Percentiles rank a stretch among this genome's conserved stretches.
Conservation (phyloP, 2,113 vertebrate genomes). For the Callipepla californica region DNA sequence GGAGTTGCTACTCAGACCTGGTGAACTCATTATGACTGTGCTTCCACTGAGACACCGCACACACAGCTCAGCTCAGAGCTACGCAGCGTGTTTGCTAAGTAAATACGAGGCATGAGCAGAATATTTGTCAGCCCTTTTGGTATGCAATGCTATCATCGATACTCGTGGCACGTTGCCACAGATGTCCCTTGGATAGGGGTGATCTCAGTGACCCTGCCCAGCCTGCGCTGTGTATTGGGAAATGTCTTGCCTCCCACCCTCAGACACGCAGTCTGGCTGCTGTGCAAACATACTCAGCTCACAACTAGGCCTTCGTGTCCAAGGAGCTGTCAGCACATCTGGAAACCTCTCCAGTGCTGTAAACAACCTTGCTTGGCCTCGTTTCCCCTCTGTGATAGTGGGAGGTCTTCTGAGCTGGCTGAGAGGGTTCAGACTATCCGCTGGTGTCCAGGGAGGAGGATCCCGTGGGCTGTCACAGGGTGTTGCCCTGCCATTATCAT, state of each 20-base stretch:
- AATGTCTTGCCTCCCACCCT: not conserved
- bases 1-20: not conserved
- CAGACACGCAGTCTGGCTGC: not conserved
- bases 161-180: not conserved
- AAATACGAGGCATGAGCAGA: not conserved
- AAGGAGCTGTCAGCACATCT: not conserved
- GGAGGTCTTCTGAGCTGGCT: not conserved
- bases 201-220: not conserved
- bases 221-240: not conserved
- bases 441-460: not conserved
- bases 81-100: not conserved
- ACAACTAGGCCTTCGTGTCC: not conserved
- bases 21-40: not conserved
- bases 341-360: not conserved
- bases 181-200: not conserved
- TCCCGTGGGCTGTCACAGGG: not conserved
- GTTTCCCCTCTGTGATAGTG: not conserved
- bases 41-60: too few species aligned
- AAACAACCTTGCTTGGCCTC: not conserved
- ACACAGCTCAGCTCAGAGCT: not conserved
- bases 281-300: not conserved
- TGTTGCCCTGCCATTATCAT: fast-evolving
- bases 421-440: not conserved
- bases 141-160: not conserved
- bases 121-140: not conserved